Percentiles rank a stretch among this genome's conserved stretches.
These are phyloP conservation scores for Nomia melanderi DNA, from an alignment of 1,140 invertebrate species.

Conservation along the genomic window DNA sequence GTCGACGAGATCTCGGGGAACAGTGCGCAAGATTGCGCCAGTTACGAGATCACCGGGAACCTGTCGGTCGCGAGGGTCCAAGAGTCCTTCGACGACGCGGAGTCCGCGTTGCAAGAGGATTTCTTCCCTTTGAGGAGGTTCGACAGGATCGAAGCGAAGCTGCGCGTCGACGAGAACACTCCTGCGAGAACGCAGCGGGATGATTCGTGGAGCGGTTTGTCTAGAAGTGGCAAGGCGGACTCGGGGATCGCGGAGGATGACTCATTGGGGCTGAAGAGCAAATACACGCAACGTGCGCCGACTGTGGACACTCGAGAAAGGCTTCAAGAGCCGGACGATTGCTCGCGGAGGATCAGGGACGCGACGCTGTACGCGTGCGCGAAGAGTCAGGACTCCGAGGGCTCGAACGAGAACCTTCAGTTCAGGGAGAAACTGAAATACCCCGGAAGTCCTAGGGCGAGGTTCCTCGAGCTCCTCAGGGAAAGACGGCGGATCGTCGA, in stretches of 20 bases:
- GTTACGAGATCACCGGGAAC: slow-evolving; percentile 33
- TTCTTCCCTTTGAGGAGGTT: background rate
- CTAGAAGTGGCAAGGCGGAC: background rate
- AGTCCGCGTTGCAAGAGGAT: background rate
- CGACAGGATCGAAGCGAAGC: background rate
- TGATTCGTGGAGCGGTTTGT: background rate
- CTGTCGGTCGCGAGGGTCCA: background rate
- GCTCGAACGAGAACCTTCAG: background rate
- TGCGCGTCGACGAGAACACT: background rate
- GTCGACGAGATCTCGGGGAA: slow-evolving; percentile 17
- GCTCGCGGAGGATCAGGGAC: slow-evolving; percentile 7
- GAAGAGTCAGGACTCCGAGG: slow-evolving; percentile 28
- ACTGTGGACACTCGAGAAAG: background rate
- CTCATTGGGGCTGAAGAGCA: background rate
- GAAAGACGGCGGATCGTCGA: slow-evolving; percentile 73
- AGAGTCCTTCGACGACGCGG: background rate
- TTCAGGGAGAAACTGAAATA: slow-evolving; percentile 63
- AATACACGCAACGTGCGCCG: background rate
- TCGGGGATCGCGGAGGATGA: background rate
- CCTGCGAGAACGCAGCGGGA: background rate
- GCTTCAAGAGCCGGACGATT: background rate
- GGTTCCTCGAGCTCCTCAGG: slow-evolving; percentile 70
- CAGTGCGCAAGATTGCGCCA: slow-evolving; percentile 2
- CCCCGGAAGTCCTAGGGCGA: slow-evolving; percentile 69
- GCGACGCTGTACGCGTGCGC: background rate